Evolutionary conservation across 2,888 invertebrate species (phyloP).

Genomic region (Thymelicus lineola): DNA sequence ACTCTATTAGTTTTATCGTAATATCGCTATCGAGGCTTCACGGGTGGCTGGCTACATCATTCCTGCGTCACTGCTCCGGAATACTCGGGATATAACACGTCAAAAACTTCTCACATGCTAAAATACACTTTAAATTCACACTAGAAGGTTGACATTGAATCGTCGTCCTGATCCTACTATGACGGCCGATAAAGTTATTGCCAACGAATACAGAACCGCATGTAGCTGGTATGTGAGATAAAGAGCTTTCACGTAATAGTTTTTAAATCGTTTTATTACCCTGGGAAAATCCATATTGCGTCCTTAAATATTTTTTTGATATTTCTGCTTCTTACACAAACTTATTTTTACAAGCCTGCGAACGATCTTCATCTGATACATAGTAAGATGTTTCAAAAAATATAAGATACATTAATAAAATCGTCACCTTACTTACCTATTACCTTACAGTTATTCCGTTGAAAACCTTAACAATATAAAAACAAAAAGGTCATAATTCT

Average conservation of each 20-base stretch:
- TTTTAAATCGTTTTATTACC: constrained; percentile 33
- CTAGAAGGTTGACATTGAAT: not conserved
- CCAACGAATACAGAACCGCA: constrained; percentile 35
- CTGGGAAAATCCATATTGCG: constrained; percentile 24
- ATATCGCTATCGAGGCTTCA: constrained; percentile 57
- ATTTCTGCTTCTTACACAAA: not conserved
- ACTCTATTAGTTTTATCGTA: constrained; percentile 65
- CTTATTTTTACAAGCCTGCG: not conserved
- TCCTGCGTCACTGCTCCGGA: constrained; percentile 45
- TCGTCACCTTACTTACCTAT: too few species aligned
- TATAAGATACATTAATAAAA: too few species aligned
- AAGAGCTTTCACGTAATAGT: constrained; percentile 36
- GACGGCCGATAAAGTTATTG: constrained; percentile 40
- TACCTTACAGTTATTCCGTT: too few species aligned
- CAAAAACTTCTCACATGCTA: not conserved
- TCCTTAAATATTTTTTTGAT: constrained; percentile 5
- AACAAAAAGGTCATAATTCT: too few species aligned
- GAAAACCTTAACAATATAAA: too few species aligned
- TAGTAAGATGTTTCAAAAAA: too few species aligned
- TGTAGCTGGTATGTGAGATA: constrained; percentile 35
- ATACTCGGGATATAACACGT: constrained; percentile 40
- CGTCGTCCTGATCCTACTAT: not conserved
- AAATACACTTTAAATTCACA: constrained; percentile 7
- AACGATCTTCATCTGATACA: too few species aligned
- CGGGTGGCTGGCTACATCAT: constrained; percentile 55